These are phyloP conservation scores for Nycticebus coucang DNA, from an alignment of 2,113 vertebrate genomes.

Conservation along the genomic window DNA sequence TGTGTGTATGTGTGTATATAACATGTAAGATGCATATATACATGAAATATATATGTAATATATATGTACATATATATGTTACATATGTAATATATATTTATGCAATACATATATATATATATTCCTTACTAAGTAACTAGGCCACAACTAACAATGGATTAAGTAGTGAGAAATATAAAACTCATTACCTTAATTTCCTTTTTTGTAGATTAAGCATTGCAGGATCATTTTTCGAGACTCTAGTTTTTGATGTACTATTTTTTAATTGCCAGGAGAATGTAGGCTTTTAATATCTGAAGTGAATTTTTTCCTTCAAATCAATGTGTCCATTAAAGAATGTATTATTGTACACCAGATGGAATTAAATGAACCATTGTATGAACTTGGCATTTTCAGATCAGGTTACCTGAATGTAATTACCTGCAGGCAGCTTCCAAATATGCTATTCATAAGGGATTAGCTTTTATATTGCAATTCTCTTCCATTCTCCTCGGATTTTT, in stretches of 20 bases:
- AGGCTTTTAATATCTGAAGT: conserved; percentile 35
- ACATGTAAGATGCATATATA: background rate
- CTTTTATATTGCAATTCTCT: conserved; percentile 54
- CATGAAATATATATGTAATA: background rate
- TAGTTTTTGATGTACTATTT: conserved; percentile 13
- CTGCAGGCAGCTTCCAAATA: conserved; percentile 64
- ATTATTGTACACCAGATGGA: conserved; percentile 61
- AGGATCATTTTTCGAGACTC: conserved; percentile 54
- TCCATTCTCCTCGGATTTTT: conserved; percentile 2
- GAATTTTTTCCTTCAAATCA: conserved; percentile 62
- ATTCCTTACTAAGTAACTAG: background rate
- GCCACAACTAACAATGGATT: background rate
- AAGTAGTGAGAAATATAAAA: background rate
- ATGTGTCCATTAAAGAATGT: conserved; percentile 55
- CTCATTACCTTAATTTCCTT: conserved; percentile 14
- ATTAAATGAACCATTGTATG: conserved; percentile 63
- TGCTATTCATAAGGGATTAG: conserved; percentile 33
- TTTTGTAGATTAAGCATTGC: conserved; percentile 18
- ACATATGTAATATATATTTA: too few species aligned
- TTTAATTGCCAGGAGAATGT: conserved; percentile 44
- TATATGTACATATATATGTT: background rate
- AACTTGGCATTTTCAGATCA: conserved; percentile 66
- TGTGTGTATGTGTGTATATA: too few species aligned
- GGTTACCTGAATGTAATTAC: conserved; percentile 66
- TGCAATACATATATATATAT: background rate